Evolutionary conservation across 2,888 invertebrate species (phyloP).

Genomic region (Harmothoe impar): DNA sequence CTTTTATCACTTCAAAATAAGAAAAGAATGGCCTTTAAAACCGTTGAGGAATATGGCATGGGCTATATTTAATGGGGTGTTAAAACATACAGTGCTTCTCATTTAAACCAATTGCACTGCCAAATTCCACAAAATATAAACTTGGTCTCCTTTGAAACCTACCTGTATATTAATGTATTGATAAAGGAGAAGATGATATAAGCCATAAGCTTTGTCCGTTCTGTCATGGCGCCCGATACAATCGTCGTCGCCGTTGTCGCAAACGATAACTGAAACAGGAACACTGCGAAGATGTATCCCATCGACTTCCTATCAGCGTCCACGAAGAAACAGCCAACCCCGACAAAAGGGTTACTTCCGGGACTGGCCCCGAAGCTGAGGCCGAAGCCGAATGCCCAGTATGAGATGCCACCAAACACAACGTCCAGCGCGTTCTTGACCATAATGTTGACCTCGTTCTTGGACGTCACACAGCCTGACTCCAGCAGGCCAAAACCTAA

Average conservation of each 20-base stretch:
- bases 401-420: slow-evolving; percentile 94
- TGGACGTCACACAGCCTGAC: slow-evolving; percentile 90
- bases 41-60: too few relatives aligned
- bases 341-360: slow-evolving; percentile 80
- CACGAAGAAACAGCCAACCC: slow-evolving; percentile 78
- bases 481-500: slow-evolving; percentile 95
- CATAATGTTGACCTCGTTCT: slow-evolving; percentile 98
- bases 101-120: too few relatives aligned
- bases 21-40: too few relatives aligned
- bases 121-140: too few relatives aligned
- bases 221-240: slow-evolving; percentile 81
- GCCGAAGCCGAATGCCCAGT: slow-evolving; percentile 97
- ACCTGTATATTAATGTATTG: slow-evolving; percentile 77
- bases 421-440: slow-evolving; percentile 98
- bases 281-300: slow-evolving; percentile 65
- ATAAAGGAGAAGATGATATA: slow-evolving; percentile 80
- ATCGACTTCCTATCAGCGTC: slow-evolving; percentile 80
- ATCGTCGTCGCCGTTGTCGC: slow-evolving; percentile 89
- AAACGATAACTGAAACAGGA: slow-evolving; percentile 86
- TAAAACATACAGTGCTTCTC: too few relatives aligned
- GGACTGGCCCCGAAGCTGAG: slow-evolving; percentile 89
- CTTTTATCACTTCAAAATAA: too few relatives aligned
- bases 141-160: too few relatives aligned
- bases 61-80: too few relatives aligned
- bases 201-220: slow-evolving; percentile 78